phyloP scores from a whole-genome alignment of 2,113 vertebrate species.

The Hippocampus guttulatus region DNA sequence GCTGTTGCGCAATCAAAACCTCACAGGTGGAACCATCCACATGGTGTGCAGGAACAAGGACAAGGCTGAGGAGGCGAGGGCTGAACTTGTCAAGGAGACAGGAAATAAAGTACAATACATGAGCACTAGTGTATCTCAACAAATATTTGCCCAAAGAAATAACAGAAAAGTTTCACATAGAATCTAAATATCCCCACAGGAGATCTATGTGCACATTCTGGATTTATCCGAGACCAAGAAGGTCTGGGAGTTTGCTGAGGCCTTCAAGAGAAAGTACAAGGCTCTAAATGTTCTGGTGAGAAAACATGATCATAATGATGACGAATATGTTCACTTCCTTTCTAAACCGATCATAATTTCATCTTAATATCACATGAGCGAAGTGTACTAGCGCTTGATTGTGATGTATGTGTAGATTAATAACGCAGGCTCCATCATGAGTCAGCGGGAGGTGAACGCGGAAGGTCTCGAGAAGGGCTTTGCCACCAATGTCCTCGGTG shows the following conservation, averaged over 20 bases:
- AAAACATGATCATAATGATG: background rate
- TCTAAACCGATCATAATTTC: background rate
- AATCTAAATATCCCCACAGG: constrained; percentile 54
- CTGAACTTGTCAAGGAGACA: constrained; percentile 74
- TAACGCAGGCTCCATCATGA: constrained; percentile 75
- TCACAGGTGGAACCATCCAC: constrained; percentile 73
- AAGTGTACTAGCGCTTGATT: background rate
- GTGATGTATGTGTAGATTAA: constrained; percentile 64
- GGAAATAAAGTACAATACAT: constrained; percentile 73
- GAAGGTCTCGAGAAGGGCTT: constrained; percentile 77
- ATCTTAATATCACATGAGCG: background rate
- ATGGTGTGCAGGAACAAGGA: constrained; percentile 80
- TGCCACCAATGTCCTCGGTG: constrained; percentile 73
- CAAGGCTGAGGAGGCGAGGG: constrained; percentile 74
- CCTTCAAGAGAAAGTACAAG: constrained; percentile 75
- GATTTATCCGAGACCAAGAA: constrained; percentile 75
- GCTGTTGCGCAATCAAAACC: no score
- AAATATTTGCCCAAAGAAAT: background rate
- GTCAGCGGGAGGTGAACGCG: constrained; percentile 68
- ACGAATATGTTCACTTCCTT: background rate
- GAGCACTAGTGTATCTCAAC: constrained; percentile 1
- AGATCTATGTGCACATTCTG: constrained; percentile 74
- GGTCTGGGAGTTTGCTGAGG: constrained; percentile 77
- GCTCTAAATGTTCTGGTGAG: constrained; percentile 75
- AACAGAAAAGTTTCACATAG: background rate